phyloP scores from a whole-genome alignment of 2,888 invertebrate species.

The Eilema depressum region DNA sequence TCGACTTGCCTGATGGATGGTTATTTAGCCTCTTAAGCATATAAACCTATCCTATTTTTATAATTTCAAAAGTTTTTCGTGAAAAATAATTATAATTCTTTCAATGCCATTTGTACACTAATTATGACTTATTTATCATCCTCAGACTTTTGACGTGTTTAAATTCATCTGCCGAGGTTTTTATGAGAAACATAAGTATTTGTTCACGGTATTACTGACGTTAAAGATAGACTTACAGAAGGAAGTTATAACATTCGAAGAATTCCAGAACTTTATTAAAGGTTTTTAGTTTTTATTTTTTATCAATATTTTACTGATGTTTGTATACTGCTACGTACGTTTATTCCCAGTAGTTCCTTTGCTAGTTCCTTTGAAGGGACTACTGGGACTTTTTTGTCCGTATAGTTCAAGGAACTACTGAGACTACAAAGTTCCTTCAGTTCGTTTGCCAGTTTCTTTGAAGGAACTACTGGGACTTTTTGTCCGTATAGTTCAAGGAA shows the following conservation, averaged over 20 bases:
- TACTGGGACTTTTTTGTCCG: too few relatives aligned
- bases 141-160: constrained; percentile 91
- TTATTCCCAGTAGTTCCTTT: too few relatives aligned
- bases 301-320: background rate
- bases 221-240: constrained; percentile 93
- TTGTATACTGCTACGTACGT: background rate
- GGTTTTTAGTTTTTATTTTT: constrained; percentile 65
- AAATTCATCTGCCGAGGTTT: constrained; percentile 93
- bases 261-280: constrained; percentile 94
- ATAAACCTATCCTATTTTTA: background rate
- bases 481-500: too few relatives aligned
- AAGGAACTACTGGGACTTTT: too few relatives aligned
- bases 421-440: too few relatives aligned
- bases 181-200: constrained; percentile 94
- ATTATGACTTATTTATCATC: background rate
- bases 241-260: constrained; percentile 90
- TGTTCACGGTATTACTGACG: constrained; percentile 93
- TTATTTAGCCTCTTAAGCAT: too few relatives aligned
- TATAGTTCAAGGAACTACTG: too few relatives aligned
- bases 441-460: too few relatives aligned
- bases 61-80: background rate
- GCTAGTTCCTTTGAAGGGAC: too few relatives aligned
- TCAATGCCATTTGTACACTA: background rate
- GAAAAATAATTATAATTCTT: background rate
- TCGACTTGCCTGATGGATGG: background rate